Base-by-base conservation (phyloP, 2,888 invertebrate genomes). In the Leistus spinibarbis region DNA sequence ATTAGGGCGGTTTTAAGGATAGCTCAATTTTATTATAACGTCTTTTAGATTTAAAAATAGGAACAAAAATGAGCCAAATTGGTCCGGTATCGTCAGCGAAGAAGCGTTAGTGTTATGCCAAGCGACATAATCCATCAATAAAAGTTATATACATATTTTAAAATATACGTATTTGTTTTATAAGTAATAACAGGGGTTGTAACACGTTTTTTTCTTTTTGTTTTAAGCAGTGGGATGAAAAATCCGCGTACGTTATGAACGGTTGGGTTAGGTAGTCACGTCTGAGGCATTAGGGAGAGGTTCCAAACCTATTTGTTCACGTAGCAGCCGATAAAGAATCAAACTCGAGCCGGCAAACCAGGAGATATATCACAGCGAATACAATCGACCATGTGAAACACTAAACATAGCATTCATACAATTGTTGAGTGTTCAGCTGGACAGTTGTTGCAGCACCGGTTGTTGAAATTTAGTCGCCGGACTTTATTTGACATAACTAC, bases 401-500 rank as follows among this genome's bases (percentile, higher is more conserved):
- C 54, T 54, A 22, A 19, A 22, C 13, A 19, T 19, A 60, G 17
- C 7, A 20, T 22, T 20, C 10, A 63, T 22, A 16, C n/a, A 3
- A 65, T 75, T 62, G 57, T 63, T 17, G 22, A 13, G 70, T 56
- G 67, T 63, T 65, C 60, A 40, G 16, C 76, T 78, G 79, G 77
- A 67, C 78, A 54, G 73, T 77, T 80, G 76, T 13, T 77, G 3
- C 65, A 40, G 77, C 77, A 76, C 77, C 77, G 77, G 78, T 79
- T n/a, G n/a, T n/a, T 80, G 76, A 78, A 40, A 81, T 81, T 81
- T 80, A 79, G 80, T 78, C 78, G 77, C 77, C 70, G 77, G 79
- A 80, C 79, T 81, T 79, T 80, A 81, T 81, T 81, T 81, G 81
- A 81, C 81, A 79, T 81, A 80, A 80, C 79, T 80, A 80, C 80